These are phyloP conservation scores for Mungos mungo DNA, from an alignment of 2,113 vertebrate genomes.

Conservation along the genomic window DNA sequence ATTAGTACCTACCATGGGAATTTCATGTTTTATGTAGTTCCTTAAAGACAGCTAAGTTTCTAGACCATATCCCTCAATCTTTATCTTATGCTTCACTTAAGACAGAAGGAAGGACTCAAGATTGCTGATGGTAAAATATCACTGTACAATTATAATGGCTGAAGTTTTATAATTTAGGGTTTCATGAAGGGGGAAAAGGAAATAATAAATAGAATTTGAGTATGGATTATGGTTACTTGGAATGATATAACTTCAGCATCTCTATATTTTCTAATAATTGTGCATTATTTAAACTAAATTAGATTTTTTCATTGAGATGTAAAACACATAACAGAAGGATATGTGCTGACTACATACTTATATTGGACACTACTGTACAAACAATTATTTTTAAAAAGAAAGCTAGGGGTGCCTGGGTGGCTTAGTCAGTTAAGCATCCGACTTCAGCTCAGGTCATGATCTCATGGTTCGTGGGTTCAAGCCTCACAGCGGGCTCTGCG, in stretches of 20 bases:
- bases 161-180: background rate
- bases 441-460: no score
- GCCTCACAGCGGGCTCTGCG: no score
- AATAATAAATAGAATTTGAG: background rate
- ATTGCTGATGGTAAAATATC: background rate
- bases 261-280: background rate
- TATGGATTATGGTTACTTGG: background rate
- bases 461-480: no score
- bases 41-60: background rate
- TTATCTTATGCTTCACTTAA: background rate
- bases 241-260: background rate
- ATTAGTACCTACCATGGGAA: background rate
- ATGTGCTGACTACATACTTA: background rate
- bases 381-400: background rate
- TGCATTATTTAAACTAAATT: background rate
- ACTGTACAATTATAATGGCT: background rate
- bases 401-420: background rate
- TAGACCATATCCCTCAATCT: background rate
- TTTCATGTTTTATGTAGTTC: background rate
- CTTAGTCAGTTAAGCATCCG: no score
- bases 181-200: background rate
- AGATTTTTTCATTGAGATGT: background rate
- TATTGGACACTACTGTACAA: background rate
- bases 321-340: background rate
- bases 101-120: background rate